Conservation (phyloP, 2,797 vertebrate genomes). For the Scarus forsteni region DNA sequence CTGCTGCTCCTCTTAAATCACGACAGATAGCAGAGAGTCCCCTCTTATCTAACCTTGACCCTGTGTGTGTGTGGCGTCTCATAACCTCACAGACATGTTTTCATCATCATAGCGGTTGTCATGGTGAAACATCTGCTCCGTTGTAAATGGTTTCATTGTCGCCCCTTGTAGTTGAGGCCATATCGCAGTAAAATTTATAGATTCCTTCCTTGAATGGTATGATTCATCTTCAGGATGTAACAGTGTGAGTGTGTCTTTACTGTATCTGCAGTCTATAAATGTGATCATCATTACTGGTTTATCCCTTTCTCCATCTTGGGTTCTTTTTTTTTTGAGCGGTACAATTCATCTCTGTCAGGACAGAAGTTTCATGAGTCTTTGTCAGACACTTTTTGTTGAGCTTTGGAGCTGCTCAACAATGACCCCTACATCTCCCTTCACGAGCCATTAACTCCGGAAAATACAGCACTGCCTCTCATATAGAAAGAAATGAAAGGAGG, state of each 20-base stretch:
- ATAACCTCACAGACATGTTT: constrained; percentile 68
- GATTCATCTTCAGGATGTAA: constrained; percentile 51
- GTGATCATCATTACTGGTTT: constrained; percentile 25
- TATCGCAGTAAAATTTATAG: constrained; percentile 55
- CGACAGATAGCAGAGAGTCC: constrained; percentile 15
- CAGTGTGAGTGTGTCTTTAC: constrained; percentile 42
- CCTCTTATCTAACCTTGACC: constrained; percentile 70
- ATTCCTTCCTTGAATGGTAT: constrained; percentile 52
- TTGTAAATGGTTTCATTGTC: constrained; percentile 82
- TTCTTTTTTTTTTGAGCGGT: constrained; percentile 20
- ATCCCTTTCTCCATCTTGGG: constrained; percentile 35
- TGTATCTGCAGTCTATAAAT: constrained; percentile 57
- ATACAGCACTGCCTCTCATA: constrained; percentile 63
- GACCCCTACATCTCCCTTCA: constrained; percentile 76
- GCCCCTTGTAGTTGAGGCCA: constrained; percentile 30
- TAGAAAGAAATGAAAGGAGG: constrained; percentile 41
- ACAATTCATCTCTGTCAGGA: constrained; percentile 69
- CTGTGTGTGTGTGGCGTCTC: constrained; percentile 44
- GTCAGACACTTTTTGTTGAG: constrained; percentile 62
- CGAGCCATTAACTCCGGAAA: constrained; percentile 80
- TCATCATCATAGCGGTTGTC: constrained; percentile 71
- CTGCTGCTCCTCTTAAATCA: neutral
- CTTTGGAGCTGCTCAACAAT: constrained; percentile 58
- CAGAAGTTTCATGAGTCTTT: constrained; percentile 69
- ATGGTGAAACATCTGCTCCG: constrained; percentile 84